Evolutionary conservation across 2,113 vertebrate genomes (phyloP).

Genomic region (Regulus satrapa): DNA sequence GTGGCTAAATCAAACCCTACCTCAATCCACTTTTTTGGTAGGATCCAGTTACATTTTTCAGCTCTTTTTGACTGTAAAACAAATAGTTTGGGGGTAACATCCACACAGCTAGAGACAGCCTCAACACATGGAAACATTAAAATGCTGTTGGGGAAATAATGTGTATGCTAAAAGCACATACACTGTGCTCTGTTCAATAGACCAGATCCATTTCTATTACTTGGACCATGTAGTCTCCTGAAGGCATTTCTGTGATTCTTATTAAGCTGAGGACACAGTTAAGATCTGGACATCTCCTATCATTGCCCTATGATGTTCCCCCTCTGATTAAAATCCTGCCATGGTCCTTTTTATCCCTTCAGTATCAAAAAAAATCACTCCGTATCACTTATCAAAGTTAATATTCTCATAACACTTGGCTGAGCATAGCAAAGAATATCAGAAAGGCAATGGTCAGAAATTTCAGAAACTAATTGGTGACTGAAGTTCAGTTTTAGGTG

Average conservation of each 20-base stretch:
- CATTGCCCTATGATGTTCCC: fast-evolving
- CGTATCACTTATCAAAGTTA: not conserved
- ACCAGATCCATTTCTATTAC: not conserved
- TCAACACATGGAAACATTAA: not conserved
- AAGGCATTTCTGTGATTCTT: not conserved
- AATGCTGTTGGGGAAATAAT: not conserved
- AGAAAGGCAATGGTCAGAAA: not conserved
- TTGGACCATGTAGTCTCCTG: not conserved
- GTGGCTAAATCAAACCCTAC: not conserved
- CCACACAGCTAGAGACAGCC: not conserved
- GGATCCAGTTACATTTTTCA: not conserved
- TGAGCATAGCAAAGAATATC: not conserved
- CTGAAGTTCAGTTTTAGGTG: not conserved
- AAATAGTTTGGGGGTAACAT: not conserved
- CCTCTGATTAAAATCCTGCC: not conserved
- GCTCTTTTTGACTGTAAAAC: not conserved
- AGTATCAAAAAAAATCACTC: not conserved
- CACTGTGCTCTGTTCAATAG: not conserved
- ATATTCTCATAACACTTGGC: not conserved
- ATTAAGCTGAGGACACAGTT: not conserved
- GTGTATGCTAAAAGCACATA: not conserved
- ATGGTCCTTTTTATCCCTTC: not conserved
- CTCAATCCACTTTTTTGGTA: not conserved
- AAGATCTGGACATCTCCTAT: not conserved
- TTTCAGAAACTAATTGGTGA: not conserved